These are phyloP conservation scores for Fulmarus glacialis DNA, from an alignment of 2,113 vertebrate genomes.

Conservation along the genomic window DNA sequence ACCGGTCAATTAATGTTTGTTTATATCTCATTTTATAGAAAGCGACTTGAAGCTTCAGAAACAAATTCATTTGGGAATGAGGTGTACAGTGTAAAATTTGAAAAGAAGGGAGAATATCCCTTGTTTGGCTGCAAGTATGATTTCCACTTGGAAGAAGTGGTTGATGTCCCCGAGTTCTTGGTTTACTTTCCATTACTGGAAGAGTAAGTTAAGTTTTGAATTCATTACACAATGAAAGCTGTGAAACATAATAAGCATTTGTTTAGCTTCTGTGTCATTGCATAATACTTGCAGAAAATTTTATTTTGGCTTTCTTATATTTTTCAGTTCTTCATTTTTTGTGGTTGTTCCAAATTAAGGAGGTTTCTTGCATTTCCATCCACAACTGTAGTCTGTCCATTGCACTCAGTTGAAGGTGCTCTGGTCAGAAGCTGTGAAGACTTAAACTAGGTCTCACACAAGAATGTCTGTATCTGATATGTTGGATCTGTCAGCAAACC, in stretches of 20 bases:
- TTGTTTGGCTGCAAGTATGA: conserved; percentile 97
- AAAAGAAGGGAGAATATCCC: conserved; percentile 89
- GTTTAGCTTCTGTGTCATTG: background rate
- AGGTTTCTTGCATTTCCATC: background rate
- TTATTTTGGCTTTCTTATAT: background rate
- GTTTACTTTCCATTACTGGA: conserved; percentile 95
- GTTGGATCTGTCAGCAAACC: background rate
- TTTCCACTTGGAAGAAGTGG: conserved; percentile 94
- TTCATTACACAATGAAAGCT: background rate
- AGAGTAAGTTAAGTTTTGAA: conserved; percentile 81
- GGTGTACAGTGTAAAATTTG: conserved; percentile 90
- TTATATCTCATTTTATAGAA: conserved; percentile 73
- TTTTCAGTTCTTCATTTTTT: background rate
- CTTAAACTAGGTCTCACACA: background rate
- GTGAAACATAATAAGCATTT: background rate
- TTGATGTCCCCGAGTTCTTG: conserved; percentile 95
- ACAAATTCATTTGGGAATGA: conserved; percentile 93
- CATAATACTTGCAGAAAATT: background rate
- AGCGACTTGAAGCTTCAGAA: conserved; percentile 88
- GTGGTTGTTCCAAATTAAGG: background rate
- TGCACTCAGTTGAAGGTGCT: background rate
- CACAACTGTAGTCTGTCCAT: background rate
- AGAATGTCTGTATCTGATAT: background rate
- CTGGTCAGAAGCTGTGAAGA: background rate
- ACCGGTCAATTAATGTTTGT: background rate